Conservation (phyloP, 2,888 invertebrate genomes). For the Minunthozetes semirufus region DNA sequence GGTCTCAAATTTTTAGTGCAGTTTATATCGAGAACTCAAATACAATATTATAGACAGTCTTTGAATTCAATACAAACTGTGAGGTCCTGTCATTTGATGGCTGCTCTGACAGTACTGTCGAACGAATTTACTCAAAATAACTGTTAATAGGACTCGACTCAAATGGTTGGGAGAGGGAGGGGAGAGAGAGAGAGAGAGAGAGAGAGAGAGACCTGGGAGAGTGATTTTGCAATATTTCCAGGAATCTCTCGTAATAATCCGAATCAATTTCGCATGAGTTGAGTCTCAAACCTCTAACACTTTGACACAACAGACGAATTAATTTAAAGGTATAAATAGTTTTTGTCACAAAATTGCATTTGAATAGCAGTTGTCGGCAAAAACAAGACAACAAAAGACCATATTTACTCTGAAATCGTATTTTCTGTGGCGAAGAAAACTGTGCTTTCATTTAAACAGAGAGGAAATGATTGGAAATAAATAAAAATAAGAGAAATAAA, state of each 20-base stretch:
- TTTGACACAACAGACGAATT: slow-evolving; percentile 21
- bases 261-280: slow-evolving; percentile 21
- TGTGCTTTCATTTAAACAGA: not conserved
- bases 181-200: slow-evolving; percentile 17
- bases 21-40: not conserved
- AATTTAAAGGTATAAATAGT: not conserved
- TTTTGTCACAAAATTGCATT: no score
- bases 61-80: not conserved
- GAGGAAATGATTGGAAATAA: not conserved
- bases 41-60: not conserved
- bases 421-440: not conserved
- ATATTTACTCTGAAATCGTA: not conserved
- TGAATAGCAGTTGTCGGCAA: no score
- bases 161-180: not conserved
- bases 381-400: not conserved
- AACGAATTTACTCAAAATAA: not conserved
- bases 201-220: slow-evolving; percentile 16
- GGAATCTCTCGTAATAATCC: not conserved
- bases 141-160: not conserved
- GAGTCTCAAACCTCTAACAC: not conserved
- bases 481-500: not conserved
- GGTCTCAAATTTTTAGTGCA: not conserved
- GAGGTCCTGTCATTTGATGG: slow-evolving; percentile 14
- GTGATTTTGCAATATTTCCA: not conserved
- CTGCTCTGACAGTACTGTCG: not conserved